Evolutionary conservation across 37 sponge, comb jelly and placozoan species (phyloP), one percentile per base, ranked within the genome.

Genomic region (Agelas oroides): DNA sequence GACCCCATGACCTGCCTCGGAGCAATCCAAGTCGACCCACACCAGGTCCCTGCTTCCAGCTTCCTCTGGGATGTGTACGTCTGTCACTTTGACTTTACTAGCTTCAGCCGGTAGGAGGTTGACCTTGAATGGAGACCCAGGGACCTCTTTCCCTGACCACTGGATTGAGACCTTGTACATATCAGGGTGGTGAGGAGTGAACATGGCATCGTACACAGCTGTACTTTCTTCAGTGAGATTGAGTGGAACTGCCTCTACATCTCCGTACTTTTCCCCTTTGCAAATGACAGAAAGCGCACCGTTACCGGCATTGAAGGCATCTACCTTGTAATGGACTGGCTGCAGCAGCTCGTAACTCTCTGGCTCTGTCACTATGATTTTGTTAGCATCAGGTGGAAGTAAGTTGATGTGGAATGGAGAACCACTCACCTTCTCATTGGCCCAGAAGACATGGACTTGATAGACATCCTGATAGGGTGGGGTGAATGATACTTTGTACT

Each of bases 111-210:
- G 79, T 0, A 63, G 25, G 41, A 66, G 55, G 46, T 67, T 74
- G 41, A 91, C 72, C 14, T 55, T 56, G 70, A 92, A 92, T n/a
- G 92, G 92, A 33, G 83, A 82, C 5, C 84, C 79, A 31, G 84
- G 89, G 38, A 92, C 63, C 28, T 83, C 59, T 36, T 59, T 38
- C 5, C 53, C 78, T 18, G 85, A 65, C 84, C 84, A 92, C 18
- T 64, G 21, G 27, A 79, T 53, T 3, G 70, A 34, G 15, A 87
- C 34, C n/a, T 54, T 61, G 31, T 81, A 87, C 25, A 80, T 54
- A 15, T 73, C 88, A n/a, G 68, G 63, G 1, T 75, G 70, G 2
- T 60, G 56, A 12, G 75, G 81, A 20, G 36, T 73, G 57, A 80
- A 81, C 25, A 37, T 61, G 57, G 80, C 75, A 2, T 79, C 34